Base-by-base conservation (phyloP, 2,113 vertebrate species). In the Podarcis cretensis region DNA sequence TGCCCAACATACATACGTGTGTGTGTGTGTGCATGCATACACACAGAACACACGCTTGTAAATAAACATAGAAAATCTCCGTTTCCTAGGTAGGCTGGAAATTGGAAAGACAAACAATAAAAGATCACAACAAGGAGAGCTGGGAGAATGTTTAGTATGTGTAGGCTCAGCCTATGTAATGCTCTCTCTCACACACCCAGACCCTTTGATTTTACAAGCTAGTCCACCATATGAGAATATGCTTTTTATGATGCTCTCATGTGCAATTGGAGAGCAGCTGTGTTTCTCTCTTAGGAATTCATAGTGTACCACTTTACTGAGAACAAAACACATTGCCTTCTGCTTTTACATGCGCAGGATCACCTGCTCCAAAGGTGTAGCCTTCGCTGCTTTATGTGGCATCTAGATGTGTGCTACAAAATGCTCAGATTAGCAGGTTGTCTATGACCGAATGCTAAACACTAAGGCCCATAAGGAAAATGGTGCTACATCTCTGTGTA, bases 21-120 rank as follows among this genome's bases (percentile, higher is more conserved):
- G 48, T 48, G 35, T 35, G 48, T 48, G 43, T 48, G 30, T 37
- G 57, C 65, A 57, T 5, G n/a, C 10, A 74, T 71, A 63, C 30
- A n/a, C 23, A 35, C 6, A 32, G 30, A 74, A 35, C 5, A 63
- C 5, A 63, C 30, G 43, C 13, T 83, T 37, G 71, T 86, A 92
- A 86, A 74, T 10, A 59, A 90, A 89, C 4, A 35, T 6, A 69
- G 77, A 6, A 54, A 73, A 84, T 13, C 92, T 92, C 43, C 9
- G 43, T 82, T 93, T 14, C 69, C 92, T 93, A 77, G 73, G 89
- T 83, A 87, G 3, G 0, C 32, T 10, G 68, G 88, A 87, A 48
- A 82, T 40, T 54, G 84, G 54, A 90, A 76, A 86, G 37, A 69
- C n/a, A 90, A 85, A 94, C 91, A 84, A 85, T 92, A 83, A 83